These are phyloP conservation scores for Meteorus colon DNA, from an alignment of 2,888 invertebrate genomes.

Conservation along the genomic window DNA sequence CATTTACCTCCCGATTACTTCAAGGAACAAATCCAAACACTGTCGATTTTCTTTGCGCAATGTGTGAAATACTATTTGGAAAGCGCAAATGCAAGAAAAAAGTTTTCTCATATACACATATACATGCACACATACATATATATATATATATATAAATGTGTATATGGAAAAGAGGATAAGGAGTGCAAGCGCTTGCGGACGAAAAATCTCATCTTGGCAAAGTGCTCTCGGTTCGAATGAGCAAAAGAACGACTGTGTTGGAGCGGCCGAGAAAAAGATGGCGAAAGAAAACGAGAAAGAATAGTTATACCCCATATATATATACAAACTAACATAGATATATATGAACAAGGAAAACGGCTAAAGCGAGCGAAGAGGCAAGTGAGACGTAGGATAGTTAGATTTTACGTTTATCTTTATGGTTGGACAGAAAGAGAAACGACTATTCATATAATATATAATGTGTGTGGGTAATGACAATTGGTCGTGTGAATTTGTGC, in stretches of 20 bases:
- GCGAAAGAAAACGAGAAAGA: constrained; percentile 33
- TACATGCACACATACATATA: background rate
- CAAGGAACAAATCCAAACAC: constrained; percentile 25
- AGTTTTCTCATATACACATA: background rate
- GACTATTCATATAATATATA: background rate
- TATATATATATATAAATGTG: background rate
- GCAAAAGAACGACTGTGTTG: constrained; percentile 42
- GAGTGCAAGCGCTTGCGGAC: constrained; percentile 36
- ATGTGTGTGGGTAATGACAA: background rate
- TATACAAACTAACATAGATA: constrained; percentile 32
- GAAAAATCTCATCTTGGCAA: constrained; percentile 56
- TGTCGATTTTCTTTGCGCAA: constrained; percentile 37
- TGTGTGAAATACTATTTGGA: constrained; percentile 13
- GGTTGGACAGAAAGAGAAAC: background rate
- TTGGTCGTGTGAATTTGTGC: background rate
- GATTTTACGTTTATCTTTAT: constrained; percentile 69
- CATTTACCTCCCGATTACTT: background rate
- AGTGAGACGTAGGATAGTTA: constrained; percentile 64
- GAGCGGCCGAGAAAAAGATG: constrained; percentile 39
- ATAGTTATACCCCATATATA: background rate
- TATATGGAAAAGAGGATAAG: constrained; percentile 29
- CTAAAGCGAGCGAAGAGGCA: constrained; percentile 41
- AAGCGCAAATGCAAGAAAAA: constrained; percentile 26
- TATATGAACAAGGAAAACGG: constrained; percentile 22
- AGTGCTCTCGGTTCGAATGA: constrained; percentile 49